A percentile compares a stretch with the other conserved stretches of the same genome.
These are phyloP conservation scores for Synanthedon tipuliformis DNA, from an alignment of 2,888 invertebrate species.

Conservation along the genomic window DNA sequence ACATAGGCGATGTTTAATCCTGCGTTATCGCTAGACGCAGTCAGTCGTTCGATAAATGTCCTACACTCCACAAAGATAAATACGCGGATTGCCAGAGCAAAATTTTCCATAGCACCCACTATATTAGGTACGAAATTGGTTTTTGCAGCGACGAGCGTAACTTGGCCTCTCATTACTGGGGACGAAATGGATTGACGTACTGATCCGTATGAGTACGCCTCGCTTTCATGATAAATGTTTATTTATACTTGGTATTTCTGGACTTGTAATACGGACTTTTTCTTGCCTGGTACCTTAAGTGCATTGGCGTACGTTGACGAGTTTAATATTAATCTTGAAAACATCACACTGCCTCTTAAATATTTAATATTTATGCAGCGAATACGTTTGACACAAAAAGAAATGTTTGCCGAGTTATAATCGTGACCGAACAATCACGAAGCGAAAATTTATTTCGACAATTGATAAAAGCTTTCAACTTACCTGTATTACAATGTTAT, in stretches of 20 bases:
- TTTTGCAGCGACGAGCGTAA: slow-evolving; percentile 11
- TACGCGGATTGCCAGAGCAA: slow-evolving; percentile 11
- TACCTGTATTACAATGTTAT: slow-evolving; percentile 16
- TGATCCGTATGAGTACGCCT: slow-evolving; percentile 19
- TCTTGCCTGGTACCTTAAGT: not conserved
- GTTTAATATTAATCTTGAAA: not conserved
- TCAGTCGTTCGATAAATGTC: slow-evolving; percentile 34
- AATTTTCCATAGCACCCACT: slow-evolving; percentile 14
- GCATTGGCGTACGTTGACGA: not conserved
- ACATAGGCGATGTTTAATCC: slow-evolving; percentile 37
- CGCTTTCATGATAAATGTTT: slow-evolving; percentile 31
- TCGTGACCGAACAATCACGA: slow-evolving; percentile 42
- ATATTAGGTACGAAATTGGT: slow-evolving; percentile 17
- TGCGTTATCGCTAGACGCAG: slow-evolving; percentile 40
- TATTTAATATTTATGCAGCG: slow-evolving; percentile 23
- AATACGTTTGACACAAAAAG: slow-evolving; percentile 9
- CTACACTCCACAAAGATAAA: slow-evolving; percentile 23
- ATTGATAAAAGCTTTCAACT: slow-evolving; percentile 33
- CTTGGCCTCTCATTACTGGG: slow-evolving; percentile 24
- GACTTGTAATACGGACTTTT: not conserved
- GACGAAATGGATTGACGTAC: slow-evolving; percentile 34
- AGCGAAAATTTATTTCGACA: slow-evolving; percentile 33
- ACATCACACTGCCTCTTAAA: slow-evolving; percentile 14
- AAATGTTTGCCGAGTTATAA: slow-evolving; percentile 21
- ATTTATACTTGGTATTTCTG: slow-evolving; percentile 19